Conservation (phyloP, 92 coral and sea anemone genomes). For the Phenganax stokvisi region DNA sequence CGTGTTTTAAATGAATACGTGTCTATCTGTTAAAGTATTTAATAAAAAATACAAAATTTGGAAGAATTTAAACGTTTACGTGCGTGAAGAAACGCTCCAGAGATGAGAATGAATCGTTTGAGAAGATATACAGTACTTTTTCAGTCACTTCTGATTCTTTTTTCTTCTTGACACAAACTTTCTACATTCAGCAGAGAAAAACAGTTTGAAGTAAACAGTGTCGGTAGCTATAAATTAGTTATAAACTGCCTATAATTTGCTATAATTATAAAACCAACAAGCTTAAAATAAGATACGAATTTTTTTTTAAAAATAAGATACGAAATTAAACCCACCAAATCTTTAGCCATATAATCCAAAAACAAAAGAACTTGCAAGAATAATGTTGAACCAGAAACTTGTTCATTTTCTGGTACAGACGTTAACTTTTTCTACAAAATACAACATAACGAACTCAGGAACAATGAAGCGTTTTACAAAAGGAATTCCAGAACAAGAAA, state of each 20-base stretch:
- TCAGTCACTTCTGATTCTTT: conserved; percentile 50
- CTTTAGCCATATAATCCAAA: conserved; percentile 89
- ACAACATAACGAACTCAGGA: background rate
- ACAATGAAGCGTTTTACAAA: background rate
- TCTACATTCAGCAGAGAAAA: conserved; percentile 11
- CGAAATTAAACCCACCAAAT: conserved; percentile 58
- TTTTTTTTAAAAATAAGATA: background rate
- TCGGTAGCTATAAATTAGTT: background rate
- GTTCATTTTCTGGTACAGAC: conserved; percentile 53
- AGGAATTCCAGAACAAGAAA: background rate
- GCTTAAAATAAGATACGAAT: background rate
- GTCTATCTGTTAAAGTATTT: no score
- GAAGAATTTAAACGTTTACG: no score
- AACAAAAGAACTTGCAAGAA: conserved; percentile 75
- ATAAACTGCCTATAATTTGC: background rate
- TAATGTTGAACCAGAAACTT: conserved; percentile 67
- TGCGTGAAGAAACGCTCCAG: no score
- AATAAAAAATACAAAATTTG: no score
- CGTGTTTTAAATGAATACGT: no score
- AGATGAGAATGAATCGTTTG: no score
- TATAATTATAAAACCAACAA: background rate
- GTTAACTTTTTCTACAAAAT: conserved; percentile 62
- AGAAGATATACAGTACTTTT: conserved; percentile 46
- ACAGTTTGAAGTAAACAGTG: background rate
- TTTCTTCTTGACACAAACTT: conserved; percentile 49